Conservation (phyloP, 2,113 vertebrate species). For the Aspiorhynchus laticeps region DNA sequence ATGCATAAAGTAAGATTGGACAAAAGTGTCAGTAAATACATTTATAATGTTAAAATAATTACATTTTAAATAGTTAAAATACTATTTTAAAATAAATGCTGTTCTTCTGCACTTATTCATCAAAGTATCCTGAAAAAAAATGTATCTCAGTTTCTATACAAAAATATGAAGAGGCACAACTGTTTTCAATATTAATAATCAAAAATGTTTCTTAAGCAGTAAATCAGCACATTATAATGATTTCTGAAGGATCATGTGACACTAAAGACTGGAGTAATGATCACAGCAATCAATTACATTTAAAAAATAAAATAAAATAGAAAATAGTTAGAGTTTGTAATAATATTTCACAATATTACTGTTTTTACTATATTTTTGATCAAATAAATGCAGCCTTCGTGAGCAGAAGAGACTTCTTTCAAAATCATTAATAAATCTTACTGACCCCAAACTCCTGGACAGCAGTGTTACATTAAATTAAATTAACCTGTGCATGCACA, state of each 20-base stretch:
- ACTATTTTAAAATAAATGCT: background rate
- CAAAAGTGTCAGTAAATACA: background rate
- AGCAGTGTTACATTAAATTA: too few species aligned
- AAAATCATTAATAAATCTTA: background rate
- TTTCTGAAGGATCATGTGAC: background rate
- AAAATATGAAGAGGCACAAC: too few species aligned
- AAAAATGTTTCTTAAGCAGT: background rate
- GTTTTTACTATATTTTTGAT: background rate
- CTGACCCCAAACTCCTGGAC: too few species aligned
- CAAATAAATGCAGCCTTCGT: background rate
- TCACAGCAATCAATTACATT: too few species aligned
- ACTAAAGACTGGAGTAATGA: too few species aligned
- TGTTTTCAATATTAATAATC: background rate
- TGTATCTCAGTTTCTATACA: too few species aligned
- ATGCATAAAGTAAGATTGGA: background rate
- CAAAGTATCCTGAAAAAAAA: background rate
- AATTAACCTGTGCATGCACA: background rate
- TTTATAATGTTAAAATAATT: too few species aligned
- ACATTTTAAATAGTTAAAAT: background rate
- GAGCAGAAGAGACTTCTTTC: background rate
- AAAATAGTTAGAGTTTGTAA: too few species aligned
- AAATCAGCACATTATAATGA: background rate
- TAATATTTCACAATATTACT: too few species aligned
- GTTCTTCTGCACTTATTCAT: background rate
- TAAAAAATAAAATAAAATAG: too few species aligned